These are phyloP conservation scores for Actinia equina DNA, from an alignment of 64 coral and sea anemone genomes.

Conservation along the genomic window DNA sequence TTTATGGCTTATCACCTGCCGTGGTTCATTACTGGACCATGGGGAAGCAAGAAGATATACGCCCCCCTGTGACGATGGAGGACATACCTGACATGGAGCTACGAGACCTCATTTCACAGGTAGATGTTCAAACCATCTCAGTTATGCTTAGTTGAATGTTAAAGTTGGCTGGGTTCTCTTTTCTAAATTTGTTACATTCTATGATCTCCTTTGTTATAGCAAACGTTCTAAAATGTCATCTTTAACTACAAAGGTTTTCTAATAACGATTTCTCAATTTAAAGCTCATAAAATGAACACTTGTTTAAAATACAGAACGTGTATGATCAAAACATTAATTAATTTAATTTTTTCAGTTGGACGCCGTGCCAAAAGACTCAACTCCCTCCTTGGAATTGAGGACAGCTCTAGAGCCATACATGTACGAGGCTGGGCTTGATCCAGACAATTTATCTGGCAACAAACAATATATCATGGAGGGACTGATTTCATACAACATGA, in stretches of 20 bases:
- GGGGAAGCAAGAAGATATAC: not conserved
- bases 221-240: too few species aligned
- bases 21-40: not conserved
- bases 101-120: conserved; percentile 12
- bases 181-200: too few species aligned
- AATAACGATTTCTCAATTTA: too few species aligned
- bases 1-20: conserved; percentile 41
- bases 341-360: not conserved
- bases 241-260: too few species aligned
- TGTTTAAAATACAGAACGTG: too few species aligned
- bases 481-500: not conserved
- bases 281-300: too few species aligned
- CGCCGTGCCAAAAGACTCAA: not conserved
- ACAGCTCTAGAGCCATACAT: conserved; percentile 11
- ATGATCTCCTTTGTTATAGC: too few species aligned
- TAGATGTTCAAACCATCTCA: not conserved
- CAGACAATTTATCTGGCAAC: not conserved
- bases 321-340: too few species aligned
- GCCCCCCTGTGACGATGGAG: not conserved
- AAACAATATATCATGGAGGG: not conserved
- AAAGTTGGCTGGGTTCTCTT: too few species aligned
- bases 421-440: conserved; percentile 9
- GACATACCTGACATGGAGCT: conserved; percentile 40
- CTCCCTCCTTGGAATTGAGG: not conserved
- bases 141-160: too few species aligned